A percentile compares a stretch with the other conserved stretches of the same genome.
Conservation (phyloP, 2,888 invertebrate genomes). For the Andrena fulva region DNA sequence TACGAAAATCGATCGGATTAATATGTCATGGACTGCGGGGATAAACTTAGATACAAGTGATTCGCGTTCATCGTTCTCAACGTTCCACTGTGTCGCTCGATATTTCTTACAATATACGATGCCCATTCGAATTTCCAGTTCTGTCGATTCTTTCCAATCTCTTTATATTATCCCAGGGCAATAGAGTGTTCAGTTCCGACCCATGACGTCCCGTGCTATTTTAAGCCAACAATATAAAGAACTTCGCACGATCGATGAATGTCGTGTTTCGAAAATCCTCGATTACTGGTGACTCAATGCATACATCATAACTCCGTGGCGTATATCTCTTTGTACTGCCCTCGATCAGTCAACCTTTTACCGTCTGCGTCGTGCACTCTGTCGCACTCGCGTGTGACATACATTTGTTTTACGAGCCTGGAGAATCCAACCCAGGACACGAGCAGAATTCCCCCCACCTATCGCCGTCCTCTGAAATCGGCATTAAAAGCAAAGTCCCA, state of each 20-base stretch:
- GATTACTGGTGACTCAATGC: conserved; percentile 16
- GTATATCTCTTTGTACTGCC: conserved; percentile 20
- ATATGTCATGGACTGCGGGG: not conserved
- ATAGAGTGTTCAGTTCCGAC: not conserved
- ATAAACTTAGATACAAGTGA: conserved; percentile 9
- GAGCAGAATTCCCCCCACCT: not conserved
- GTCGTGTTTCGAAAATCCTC: conserved; percentile 1
- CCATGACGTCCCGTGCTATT: not conserved
- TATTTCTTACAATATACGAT: too few species aligned
- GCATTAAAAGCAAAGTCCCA: not conserved
- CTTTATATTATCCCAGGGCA: not conserved
- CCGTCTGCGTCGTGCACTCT: not conserved
- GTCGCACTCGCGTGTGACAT: conserved; percentile 16
- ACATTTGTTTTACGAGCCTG: conserved; percentile 12
- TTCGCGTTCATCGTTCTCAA: conserved; percentile 4
- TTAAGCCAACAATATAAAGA: not conserved
- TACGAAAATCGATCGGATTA: conserved; percentile 41
- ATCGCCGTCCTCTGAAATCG: not conserved
- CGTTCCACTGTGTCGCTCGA: not conserved
- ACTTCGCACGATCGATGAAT: not conserved
- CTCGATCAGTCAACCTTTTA: conserved; percentile 31
- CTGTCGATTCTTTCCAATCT: too few species aligned
- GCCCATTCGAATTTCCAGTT: too few species aligned
- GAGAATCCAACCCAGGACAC: not conserved
- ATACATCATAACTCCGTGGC: not conserved